phyloP scores from a whole-genome alignment of 2,113 vertebrate genomes.

The Psammodynastes pulverulentus region DNA sequence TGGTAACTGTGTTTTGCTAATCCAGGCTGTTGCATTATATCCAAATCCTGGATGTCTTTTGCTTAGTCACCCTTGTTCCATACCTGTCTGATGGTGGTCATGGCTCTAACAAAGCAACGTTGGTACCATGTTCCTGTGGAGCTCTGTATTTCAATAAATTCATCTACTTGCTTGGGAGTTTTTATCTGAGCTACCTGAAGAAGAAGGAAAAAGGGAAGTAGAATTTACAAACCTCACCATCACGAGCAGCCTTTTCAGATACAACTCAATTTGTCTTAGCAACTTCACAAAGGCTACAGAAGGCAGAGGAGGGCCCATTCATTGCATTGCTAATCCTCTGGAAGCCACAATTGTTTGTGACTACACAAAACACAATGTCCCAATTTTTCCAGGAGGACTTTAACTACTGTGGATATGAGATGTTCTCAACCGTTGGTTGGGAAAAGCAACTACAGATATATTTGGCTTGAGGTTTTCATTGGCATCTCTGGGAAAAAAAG shows the following conservation, averaged over 20 bases:
- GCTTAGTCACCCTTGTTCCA: background rate
- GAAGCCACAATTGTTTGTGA: background rate
- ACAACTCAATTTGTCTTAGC: too few species aligned
- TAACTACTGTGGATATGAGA: background rate
- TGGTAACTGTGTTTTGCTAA: background rate
- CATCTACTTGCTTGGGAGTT: slow-evolving; percentile 89
- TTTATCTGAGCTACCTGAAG: slow-evolving; percentile 91
- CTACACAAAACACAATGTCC: background rate
- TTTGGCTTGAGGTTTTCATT: background rate
- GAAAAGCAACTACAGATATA: background rate
- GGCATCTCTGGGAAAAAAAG: background rate
- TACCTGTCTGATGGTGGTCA: slow-evolving; percentile 87
- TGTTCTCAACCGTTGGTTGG: background rate
- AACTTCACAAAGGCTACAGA: background rate
- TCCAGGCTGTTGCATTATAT: background rate
- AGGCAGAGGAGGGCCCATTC: too few species aligned
- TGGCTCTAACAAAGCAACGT: slow-evolving; percentile 85
- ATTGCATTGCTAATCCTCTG: background rate
- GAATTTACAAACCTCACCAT: background rate
- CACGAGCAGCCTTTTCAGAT: background rate
- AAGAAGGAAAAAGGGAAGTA: background rate
- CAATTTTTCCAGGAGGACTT: background rate
- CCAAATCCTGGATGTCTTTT: background rate
- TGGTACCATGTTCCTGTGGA: slow-evolving; percentile 90
- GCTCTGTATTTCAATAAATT: slow-evolving; percentile 94